These are phyloP conservation scores for Ladona fulva DNA, from an alignment of 1,140 invertebrate species.

Conservation along the genomic window DNA sequence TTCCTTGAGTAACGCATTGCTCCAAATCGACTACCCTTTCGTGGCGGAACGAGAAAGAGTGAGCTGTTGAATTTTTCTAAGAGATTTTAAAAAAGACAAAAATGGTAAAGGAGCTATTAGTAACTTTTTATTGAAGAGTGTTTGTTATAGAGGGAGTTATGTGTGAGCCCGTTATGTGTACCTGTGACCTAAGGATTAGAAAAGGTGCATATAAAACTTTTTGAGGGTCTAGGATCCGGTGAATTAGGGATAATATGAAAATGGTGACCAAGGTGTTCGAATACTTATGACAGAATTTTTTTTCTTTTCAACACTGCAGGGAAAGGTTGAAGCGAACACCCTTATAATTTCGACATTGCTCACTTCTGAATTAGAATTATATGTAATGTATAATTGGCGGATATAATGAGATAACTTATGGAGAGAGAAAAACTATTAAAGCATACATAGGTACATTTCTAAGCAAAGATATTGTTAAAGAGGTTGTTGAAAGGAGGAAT, in stretches of 20 bases:
- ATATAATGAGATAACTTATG: no score
- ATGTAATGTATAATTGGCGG: neutral
- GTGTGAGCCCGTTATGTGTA: neutral
- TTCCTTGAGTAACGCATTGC: no score
- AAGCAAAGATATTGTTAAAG: no score
- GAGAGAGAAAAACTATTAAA: no score
- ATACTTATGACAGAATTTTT: neutral
- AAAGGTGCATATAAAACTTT: neutral
- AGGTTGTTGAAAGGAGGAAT: no score
- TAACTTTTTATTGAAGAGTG: neutral
- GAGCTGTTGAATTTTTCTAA: slow-evolving; percentile 1
- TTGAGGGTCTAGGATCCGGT: neutral
- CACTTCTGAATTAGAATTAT: neutral
- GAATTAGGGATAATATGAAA: neutral
- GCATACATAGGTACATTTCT: no score
- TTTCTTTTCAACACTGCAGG: neutral
- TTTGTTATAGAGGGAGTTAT: no score
- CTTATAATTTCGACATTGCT: neutral
- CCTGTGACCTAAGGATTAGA: neutral
- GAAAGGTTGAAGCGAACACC: neutral
- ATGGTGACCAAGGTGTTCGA: neutral
- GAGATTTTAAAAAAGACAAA: neutral
- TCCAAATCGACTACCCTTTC: no score
- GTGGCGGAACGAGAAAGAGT: no score
- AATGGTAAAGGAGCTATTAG: neutral